Base-by-base conservation (phyloP, 2,113 vertebrate genomes). In the Plestiodon gilberti region DNA sequence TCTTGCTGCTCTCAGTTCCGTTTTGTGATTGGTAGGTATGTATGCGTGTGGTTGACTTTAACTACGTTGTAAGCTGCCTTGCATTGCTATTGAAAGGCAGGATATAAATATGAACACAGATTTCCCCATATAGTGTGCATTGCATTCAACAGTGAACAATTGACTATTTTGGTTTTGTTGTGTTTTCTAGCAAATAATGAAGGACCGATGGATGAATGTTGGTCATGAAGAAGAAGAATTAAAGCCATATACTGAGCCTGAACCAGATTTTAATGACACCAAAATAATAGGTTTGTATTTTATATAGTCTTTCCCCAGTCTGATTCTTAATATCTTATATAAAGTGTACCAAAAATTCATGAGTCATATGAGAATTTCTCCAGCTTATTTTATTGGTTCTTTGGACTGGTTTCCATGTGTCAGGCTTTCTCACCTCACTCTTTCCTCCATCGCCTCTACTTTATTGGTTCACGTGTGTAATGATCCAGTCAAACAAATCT, bases 141-240 rank as follows among this genome's bases (percentile, higher is more conserved):
- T 52, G 40, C 35, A 35, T 59, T 23, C 5, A 59, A 23, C n/a
- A 23, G 6, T 0, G 0, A 3, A 1, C 76, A 55, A 82, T 79
- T 22, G 18, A 65, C 40, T 71, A 13, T 69, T 88, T 85, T 79
- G 84, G 30, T 38, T 38, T 75, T 3, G 30, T 43, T 92, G 84
- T 73, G 71, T 95, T 92, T 87, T 70, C 83, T 91, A 99, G 98
- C 98, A 99, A 99, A 98, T 99, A 90, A 99, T 99, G 98, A 99
- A 98, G 96, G 98, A 99, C 96, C 97, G 98, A 67, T 99, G 98
- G 98, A 99, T 99, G 98, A 99, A 99, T 88, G 98, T 99, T 89
- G 98, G 98, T 93, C 98, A 99, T 0, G 98, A 99, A 84, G 98
- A 99, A 78, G 98, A 99, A 96, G 98, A 99, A 90, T 96, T 99